A percentile compares a stretch with the other conserved stretches of the same genome.
These are phyloP conservation scores for Bibio marci DNA, from an alignment of 2,888 invertebrate genomes.

Conservation along the genomic window DNA sequence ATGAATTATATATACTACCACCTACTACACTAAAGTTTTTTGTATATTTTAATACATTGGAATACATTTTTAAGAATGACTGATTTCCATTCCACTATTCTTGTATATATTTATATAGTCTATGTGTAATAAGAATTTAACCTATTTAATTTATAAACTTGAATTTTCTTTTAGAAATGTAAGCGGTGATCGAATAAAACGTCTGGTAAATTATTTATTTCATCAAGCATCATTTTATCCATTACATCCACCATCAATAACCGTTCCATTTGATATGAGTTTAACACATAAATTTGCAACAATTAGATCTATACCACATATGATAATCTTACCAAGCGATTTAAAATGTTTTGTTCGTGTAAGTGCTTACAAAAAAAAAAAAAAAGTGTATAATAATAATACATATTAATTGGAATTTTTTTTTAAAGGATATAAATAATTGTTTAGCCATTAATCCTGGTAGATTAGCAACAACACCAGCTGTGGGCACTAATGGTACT, in stretches of 20 bases:
- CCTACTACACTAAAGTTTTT: no score
- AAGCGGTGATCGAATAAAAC: conserved; percentile 48
- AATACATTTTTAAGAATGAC: no score
- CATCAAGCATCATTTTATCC: conserved; percentile 70
- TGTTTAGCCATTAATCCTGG: conserved; percentile 78
- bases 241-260: conserved; percentile 52
- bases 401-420: conserved; percentile 5
- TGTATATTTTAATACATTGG: no score
- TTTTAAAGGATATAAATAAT: conserved; percentile 51
- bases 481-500: conserved; percentile 33
- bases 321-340: conserved; percentile 71
- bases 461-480: conserved; percentile 49
- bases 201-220: conserved; percentile 56
- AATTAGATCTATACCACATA: conserved; percentile 57
- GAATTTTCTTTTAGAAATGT: conserved; percentile 29
- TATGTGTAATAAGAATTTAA: background rate
- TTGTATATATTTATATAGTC: background rate
- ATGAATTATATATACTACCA: no score
- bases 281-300: conserved; percentile 55
- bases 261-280: conserved; percentile 49
- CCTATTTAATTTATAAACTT: background rate
- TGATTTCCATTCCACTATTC: no score
- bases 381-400: background rate
- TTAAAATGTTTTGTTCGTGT: conserved; percentile 70
- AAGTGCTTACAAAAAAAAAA: conserved; percentile 14